Evolutionary conservation across 1,140 invertebrate species (phyloP).

Genomic region (Euglossa dilemma): DNA sequence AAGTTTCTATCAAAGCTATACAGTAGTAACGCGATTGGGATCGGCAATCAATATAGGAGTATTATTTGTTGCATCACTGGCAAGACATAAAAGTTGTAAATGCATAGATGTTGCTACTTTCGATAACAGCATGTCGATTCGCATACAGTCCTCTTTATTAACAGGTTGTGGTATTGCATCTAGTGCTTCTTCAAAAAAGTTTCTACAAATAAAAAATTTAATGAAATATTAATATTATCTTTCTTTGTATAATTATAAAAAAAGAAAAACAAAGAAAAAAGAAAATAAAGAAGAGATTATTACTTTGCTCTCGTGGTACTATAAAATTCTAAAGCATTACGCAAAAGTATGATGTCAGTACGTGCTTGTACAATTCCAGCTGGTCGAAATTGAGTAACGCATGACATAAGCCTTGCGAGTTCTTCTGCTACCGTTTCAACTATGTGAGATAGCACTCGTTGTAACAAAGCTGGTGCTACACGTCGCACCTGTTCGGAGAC

Average conservation of each 20-base stretch:
- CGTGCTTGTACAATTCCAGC: conserved; percentile 87
- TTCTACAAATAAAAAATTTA: conserved; percentile 72
- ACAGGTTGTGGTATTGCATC: conserved; percentile 84
- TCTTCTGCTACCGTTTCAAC: conserved; percentile 96
- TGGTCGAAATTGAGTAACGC: conserved; percentile 87
- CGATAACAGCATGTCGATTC: conserved; percentile 75
- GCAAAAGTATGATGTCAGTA: conserved; percentile 85
- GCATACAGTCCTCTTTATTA: conserved; percentile 76
- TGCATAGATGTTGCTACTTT: conserved; percentile 78
- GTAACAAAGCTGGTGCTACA: conserved; percentile 90
- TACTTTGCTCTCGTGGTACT: conserved; percentile 84
- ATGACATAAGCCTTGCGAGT: conserved; percentile 92
- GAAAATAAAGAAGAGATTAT: conserved; percentile 29
- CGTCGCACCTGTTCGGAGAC: conserved; percentile 86
- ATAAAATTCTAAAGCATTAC: conserved; percentile 82
- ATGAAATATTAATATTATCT: neutral
- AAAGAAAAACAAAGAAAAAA: neutral
- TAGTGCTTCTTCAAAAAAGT: conserved; percentile 85
- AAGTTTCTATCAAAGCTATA: conserved; percentile 54
- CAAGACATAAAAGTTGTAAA: conserved; percentile 78
- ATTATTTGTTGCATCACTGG: conserved; percentile 58
- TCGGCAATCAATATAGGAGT: conserved; percentile 49
- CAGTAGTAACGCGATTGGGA: conserved; percentile 69
- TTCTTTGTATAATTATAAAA: conserved; percentile 50
- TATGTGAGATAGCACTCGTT: conserved; percentile 91